These are phyloP conservation scores for Campylorhamphus procurvoides DNA, from an alignment of 2,113 vertebrate species.

Conservation along the genomic window DNA sequence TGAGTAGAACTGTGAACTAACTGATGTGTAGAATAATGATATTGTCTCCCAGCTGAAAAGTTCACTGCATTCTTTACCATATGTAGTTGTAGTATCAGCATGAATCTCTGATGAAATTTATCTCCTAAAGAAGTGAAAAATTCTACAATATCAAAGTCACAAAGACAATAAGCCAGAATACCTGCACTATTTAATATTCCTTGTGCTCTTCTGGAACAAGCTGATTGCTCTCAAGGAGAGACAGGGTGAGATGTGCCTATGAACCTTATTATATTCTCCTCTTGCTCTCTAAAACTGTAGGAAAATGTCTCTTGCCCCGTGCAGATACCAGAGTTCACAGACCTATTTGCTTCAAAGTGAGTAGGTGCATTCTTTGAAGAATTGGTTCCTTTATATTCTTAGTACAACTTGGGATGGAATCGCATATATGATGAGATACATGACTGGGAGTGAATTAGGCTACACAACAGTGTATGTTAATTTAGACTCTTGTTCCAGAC, in stretches of 20 bases:
- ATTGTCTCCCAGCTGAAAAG: neutral
- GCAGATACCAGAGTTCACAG: neutral
- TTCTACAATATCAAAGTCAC: neutral
- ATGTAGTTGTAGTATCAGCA: neutral
- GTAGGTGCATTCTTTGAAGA: neutral
- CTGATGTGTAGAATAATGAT: neutral
- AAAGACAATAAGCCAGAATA: neutral
- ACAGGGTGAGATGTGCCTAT: neutral
- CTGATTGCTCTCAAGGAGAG: neutral
- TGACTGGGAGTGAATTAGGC: neutral
- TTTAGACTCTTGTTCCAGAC: neutral
- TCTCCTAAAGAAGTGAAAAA: neutral
- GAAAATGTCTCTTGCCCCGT: neutral
- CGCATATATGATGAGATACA: neutral
- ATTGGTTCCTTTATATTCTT: neutral
- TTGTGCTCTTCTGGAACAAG: neutral
- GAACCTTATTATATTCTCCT: neutral
- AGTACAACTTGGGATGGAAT: neutral
- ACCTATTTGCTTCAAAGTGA: neutral
- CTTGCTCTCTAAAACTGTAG: neutral
- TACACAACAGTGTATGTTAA: neutral
- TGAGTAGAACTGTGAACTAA: neutral
- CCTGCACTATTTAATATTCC: neutral
- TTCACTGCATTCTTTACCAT: neutral
- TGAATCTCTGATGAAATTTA: neutral